Evolutionary conservation across 2,888 invertebrate species (phyloP), one percentile per base, ranked within the genome.

Genomic region (Scrobipalpa costella): DNA sequence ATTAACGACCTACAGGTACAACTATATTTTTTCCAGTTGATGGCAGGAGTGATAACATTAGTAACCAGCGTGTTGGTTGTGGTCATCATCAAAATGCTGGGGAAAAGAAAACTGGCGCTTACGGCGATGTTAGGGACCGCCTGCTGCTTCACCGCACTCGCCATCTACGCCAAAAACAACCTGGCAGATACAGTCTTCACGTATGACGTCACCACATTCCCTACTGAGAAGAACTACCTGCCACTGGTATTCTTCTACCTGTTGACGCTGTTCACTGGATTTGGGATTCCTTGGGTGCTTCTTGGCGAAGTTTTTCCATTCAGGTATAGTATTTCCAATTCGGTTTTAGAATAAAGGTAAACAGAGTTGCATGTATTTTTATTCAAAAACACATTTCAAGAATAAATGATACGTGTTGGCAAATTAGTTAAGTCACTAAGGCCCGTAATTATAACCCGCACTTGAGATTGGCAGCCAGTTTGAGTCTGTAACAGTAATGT

Each of bases 221-320:
- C 88, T 0, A 71, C 71, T 9, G 80, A 86, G 63, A 81, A 75
- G n/a, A 89, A 88, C 63, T 76, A 85, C 62, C 66, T 85, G 5
- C 90, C 92, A 0, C 73, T 92, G 57, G 71, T 83, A 0, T 71
- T 90, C 58, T 90, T 92, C 73, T 87, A 89, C 58, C 63, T 80
- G 0, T 73, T 92, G 57, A 81, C 85, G 0, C 70, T 86, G 13
- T 88, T 85, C 66, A 86, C 84, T 49, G 90, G 85, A 7, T 79
- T 86, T 3, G 86, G 88, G 13, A 79, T 93, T 15, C 92, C 93
- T 0, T 93, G 93, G 93, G 88, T 92, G 64, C 70, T 93, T 52
- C 81, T 93, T 7, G 92, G 93, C 64, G 93, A 93, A 78, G 88
- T 93, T 7, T 93, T 93, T 68, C 93, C 93, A 0, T 90, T 92